Evolutionary conservation across 2,797 vertebrate genomes (phyloP), one percentile per base, ranked within the genome.

Genomic region (Acrocephalus scirpaceus): DNA sequence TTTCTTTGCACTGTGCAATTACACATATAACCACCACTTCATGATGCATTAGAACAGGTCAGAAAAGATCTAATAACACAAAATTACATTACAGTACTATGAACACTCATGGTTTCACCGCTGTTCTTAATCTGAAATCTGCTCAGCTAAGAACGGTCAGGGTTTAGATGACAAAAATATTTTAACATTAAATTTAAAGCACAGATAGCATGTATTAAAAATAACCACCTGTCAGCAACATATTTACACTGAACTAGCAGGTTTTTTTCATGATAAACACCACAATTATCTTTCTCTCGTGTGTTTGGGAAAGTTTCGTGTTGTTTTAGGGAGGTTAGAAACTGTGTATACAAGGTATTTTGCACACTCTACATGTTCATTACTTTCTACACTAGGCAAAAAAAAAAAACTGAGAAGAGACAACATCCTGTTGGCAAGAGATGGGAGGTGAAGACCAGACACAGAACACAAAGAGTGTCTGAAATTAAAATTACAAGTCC

Each of bases 81-180:
- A 66, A 84, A 64, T 40, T 84, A 67, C 58, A 62, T 20, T 69
- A 69, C 48, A 64, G 14, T 30, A 36, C 38, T 72, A 40, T 14
- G 17, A 93, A 88, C 3, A 0, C 16, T 50, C 42, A 30, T 8
- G 32, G 54, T 34, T 65, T 80, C 67, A 88, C 21, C 57, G 26
- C 36, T 44, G 23, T 5, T 94, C 67, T 75, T 86, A 80, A 90
- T 36, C 16, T 15, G 40, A 91, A 70, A 86, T 79, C 77, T 76
- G n/a, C 34, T 90, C 64, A 84, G 71, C 66, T 92, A 75, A 56
- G 47, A 88, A 66, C 21, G 80, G 16, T 16, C 26, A 58, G 20
- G 7, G 8, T 75, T 92, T 58, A 86, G 45, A 77, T 6, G 13
- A 62, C 60, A 67, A 69, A 85, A 92, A 48, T 40, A 90, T 23